These are phyloP conservation scores for Chalcis sispes DNA, from an alignment of 2,888 invertebrate species.

Conservation along the genomic window DNA sequence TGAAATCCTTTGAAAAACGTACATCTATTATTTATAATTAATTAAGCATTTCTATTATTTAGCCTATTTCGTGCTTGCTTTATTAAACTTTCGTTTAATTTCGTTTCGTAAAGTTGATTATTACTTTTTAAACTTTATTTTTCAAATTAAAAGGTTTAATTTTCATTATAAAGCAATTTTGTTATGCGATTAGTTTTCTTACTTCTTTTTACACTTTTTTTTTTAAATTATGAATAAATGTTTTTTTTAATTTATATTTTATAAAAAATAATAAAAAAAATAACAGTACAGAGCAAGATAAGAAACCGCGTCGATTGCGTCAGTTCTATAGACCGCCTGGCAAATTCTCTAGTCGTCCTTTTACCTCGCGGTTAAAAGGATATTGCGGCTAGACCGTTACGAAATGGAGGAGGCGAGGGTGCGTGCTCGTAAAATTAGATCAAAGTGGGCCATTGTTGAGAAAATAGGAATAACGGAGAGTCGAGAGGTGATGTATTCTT, in stretches of 20 bases:
- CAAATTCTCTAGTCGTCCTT: constrained; percentile 9
- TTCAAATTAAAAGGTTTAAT: too few relatives aligned
- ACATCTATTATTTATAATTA: constrained; percentile 41
- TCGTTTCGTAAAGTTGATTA: constrained; percentile 39
- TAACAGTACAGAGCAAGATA: constrained; percentile 21
- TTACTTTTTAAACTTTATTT: not conserved
- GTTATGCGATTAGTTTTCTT: too few relatives aligned
- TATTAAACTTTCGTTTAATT: not conserved
- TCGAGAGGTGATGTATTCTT: constrained; percentile 59
- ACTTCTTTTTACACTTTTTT: too few relatives aligned
- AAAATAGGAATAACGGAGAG: constrained; percentile 55
- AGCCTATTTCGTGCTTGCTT: constrained; percentile 18
- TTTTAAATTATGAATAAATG: too few relatives aligned
- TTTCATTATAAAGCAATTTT: too few relatives aligned
- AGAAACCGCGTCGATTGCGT: constrained; percentile 36
- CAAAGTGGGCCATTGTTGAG: constrained; percentile 66
- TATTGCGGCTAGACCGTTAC: too few relatives aligned
- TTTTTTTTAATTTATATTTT: too few relatives aligned
- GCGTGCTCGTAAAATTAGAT: constrained; percentile 68
- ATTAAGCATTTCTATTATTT: constrained; percentile 51
- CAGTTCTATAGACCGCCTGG: not conserved
- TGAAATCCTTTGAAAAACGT: not conserved
- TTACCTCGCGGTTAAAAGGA: not conserved
- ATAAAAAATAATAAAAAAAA: too few relatives aligned
- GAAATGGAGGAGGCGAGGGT: constrained; percentile 39